Evolutionary conservation across 2,113 vertebrate species (phyloP), one percentile per base, ranked within the genome.

Genomic region (Microtus oregoni): DNA sequence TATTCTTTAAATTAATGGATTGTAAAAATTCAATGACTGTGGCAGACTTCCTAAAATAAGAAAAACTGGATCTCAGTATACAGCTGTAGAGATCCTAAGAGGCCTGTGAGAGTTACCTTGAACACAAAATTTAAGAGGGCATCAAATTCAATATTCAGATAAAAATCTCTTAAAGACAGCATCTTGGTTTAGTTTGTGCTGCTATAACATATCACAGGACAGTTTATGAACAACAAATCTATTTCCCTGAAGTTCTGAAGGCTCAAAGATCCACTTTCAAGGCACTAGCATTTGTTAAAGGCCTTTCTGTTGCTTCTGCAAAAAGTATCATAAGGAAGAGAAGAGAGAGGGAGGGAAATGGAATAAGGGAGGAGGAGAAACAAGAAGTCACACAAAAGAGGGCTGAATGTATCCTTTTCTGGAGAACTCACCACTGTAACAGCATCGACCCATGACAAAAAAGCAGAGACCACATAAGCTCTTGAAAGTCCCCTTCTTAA

Each of bases 1-100:
- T 92, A 90, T 88, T 92, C 79, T 90, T 22, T 82, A 76, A 95
- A 86, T 52, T 30, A 94, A 75, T n/a, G 9, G 3, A 63, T 79
- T 68, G 15, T 76, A 81, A 86, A 96, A 86, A 86, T 81, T 86
- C 47, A 85, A 81, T 30, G 75, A 86, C 12, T 85, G 58, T n/a
- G 15, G 15, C 35, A 77, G 8, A 96, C n/a, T 87, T 96, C 88
- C 79, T 73, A 87, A 38, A 55, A 50, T 52, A 35, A 88, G 61
- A 83, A 58, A 95, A 89, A 70, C 5, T 79, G 19, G 30, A 89
- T 73, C 35, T 17, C 82, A 55, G 4, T 75, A 92, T 73, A 65
- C 58, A 58, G 65, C 12, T 90, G 10, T 65, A 91, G 15, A 78
- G 7, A 38, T 22, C 70, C 70, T 44, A 20, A 67, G 11, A 28